Evolutionary conservation across 2,797 vertebrate species (phyloP).

Genomic region (Rhynchotus rufescens): DNA sequence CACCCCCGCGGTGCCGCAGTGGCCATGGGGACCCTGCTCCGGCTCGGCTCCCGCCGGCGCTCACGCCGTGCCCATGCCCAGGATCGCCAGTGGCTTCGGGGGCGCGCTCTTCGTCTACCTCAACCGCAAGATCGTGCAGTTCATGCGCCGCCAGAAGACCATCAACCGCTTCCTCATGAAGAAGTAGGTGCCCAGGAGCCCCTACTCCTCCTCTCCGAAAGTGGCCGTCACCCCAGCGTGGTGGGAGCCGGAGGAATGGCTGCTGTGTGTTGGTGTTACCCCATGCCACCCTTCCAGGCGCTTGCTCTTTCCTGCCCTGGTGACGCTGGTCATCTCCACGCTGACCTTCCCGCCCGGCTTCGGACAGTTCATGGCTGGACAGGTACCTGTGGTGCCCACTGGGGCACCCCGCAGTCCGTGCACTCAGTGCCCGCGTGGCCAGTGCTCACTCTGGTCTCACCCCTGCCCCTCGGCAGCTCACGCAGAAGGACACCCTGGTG

Average conservation of each 20-base stretch:
- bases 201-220: too few species aligned
- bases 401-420: neutral
- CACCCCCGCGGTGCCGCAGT: neutral
- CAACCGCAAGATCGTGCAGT: constrained; percentile 95
- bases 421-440: neutral
- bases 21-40: neutral
- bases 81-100: constrained; percentile 94
- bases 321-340: constrained; percentile 93
- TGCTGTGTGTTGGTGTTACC: neutral
- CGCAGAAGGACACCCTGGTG: constrained; percentile 93
- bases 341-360: constrained; percentile 95
- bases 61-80: constrained; percentile 59
- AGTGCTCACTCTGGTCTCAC: neutral
- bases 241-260: neutral
- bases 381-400: constrained; percentile 77
- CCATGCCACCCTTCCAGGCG: constrained; percentile 80
- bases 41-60: rapidly evolving
- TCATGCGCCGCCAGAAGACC: constrained; percentile 96
- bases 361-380: constrained; percentile 97
- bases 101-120: constrained; percentile 95
- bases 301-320: constrained; percentile 93
- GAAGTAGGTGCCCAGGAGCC: constrained; percentile 84
- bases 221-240: neutral
- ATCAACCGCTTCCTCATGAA: constrained; percentile 99
- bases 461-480: constrained; percentile 82